Conservation (phyloP, 2,888 invertebrate genomes). For the Smittia sp. region DNA sequence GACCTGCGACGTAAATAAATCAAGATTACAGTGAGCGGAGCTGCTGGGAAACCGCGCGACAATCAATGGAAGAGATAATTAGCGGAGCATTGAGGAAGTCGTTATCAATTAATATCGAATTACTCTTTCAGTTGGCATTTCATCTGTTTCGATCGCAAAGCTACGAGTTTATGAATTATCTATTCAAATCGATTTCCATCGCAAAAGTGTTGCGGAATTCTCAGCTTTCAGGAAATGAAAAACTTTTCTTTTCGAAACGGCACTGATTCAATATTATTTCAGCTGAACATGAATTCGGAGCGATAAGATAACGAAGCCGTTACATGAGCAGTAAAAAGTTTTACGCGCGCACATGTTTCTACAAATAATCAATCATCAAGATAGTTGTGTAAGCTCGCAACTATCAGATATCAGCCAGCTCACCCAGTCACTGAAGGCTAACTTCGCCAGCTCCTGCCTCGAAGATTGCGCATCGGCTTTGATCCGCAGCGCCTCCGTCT, state of each 20-base stretch:
- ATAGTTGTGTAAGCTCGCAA: not conserved
- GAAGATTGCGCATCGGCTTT: slow-evolving; percentile 62
- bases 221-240: slow-evolving; percentile 15
- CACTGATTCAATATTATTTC: not conserved
- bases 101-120: slow-evolving; percentile 22
- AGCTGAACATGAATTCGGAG: not conserved
- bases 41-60: not conserved
- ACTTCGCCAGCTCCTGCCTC: slow-evolving; percentile 70
- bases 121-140: not conserved
- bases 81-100: not conserved
- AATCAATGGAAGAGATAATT: not conserved
- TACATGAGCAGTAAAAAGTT: not conserved
- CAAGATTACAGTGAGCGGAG: not conserved
- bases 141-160: not conserved
- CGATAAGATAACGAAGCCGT: slow-evolving; percentile 12
- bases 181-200: not conserved
- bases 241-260: not conserved
- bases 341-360: not conserved
- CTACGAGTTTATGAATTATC: slow-evolving; percentile 4
- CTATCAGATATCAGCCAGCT: slow-evolving; percentile 47
- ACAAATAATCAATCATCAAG: slow-evolving; percentile 4
- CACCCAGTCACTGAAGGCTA: slow-evolving; percentile 91
- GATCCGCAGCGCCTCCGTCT: slow-evolving; percentile 64
- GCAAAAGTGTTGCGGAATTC: not conserved
- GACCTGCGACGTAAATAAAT: not conserved